Evolutionary conservation across 2,888 invertebrate genomes (phyloP).

Genomic region (Cheilosia impressa): DNA sequence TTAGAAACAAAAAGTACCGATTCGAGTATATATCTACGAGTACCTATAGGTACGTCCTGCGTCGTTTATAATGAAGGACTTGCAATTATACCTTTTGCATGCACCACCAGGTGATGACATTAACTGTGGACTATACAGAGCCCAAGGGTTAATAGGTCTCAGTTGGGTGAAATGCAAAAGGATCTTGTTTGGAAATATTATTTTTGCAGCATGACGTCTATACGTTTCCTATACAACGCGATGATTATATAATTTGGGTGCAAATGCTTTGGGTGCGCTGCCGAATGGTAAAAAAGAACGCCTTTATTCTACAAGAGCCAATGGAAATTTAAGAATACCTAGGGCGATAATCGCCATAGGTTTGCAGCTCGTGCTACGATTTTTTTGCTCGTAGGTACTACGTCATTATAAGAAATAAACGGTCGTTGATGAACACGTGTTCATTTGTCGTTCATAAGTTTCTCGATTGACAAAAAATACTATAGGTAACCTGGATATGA

Average conservation of each 20-base stretch:
- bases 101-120: slow-evolving; percentile 70
- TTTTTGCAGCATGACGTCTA: slow-evolving; percentile 72
- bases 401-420: slow-evolving; percentile 48
- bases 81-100: slow-evolving; percentile 64
- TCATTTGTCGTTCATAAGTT: slow-evolving; percentile 15
- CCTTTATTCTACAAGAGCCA: slow-evolving; percentile 19
- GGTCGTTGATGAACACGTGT: slow-evolving; percentile 27
- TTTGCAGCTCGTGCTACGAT: slow-evolving; percentile 65
- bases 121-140: slow-evolving; percentile 36
- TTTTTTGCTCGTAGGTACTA: slow-evolving; percentile 29
- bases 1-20: slow-evolving; percentile 44
- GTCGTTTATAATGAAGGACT: slow-evolving; percentile 53
- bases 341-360: slow-evolving; percentile 64
- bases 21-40: not conserved
- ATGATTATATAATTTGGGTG: slow-evolving; percentile 71
- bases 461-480: not conserved
- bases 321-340: slow-evolving; percentile 39
- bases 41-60: slow-evolving; percentile 26
- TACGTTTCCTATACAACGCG: slow-evolving; percentile 15
- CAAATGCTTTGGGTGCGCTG: slow-evolving; percentile 68
- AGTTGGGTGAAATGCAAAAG: slow-evolving; percentile 64
- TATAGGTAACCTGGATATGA: not conserved
- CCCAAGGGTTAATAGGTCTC: slow-evolving; percentile 69
- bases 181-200: slow-evolving; percentile 45
- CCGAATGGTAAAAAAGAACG: slow-evolving; percentile 33